Evolutionary conservation across 2,113 vertebrate species (phyloP).

Genomic region (Microtus richardsoni): DNA sequence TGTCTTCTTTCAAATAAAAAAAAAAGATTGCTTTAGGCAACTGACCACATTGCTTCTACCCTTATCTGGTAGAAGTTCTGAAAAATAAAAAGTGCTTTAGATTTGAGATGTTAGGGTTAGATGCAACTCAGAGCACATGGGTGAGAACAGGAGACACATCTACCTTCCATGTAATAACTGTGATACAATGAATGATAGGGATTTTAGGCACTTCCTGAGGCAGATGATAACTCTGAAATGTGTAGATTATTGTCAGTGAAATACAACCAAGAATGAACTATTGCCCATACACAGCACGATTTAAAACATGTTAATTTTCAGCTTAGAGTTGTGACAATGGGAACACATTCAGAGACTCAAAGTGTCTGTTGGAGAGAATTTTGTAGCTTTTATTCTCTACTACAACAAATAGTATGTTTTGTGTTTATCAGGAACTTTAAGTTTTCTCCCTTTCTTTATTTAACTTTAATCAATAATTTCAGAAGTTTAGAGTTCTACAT

Average conservation of each 20-base stretch:
- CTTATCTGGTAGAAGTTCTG: background rate
- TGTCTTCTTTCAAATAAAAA: conserved; percentile 62
- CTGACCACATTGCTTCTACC: background rate
- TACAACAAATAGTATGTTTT: background rate
- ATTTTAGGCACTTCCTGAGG: background rate
- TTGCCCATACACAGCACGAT: background rate
- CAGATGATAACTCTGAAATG: background rate
- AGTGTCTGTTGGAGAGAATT: conserved; percentile 22
- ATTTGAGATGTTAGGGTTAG: background rate
- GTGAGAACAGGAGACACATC: no score
- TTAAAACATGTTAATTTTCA: background rate
- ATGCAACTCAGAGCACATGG: background rate
- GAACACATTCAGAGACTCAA: conserved; percentile 25
- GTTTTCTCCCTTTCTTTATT: background rate
- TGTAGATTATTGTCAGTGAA: background rate
- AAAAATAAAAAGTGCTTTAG: background rate
- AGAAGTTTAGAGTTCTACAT: background rate
- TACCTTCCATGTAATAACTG: no score
- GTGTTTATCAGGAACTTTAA: background rate
- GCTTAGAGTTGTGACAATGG: conserved; percentile 63
- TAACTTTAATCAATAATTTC: conserved; percentile 31
- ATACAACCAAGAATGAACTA: background rate
- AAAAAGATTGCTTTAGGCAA: background rate
- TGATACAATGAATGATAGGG: no score
- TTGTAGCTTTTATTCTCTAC: background rate